Evolutionary conservation across 2,113 vertebrate species (phyloP), one percentile per base, ranked within the genome.

Genomic region (Eretmodus cyanostictus): DNA sequence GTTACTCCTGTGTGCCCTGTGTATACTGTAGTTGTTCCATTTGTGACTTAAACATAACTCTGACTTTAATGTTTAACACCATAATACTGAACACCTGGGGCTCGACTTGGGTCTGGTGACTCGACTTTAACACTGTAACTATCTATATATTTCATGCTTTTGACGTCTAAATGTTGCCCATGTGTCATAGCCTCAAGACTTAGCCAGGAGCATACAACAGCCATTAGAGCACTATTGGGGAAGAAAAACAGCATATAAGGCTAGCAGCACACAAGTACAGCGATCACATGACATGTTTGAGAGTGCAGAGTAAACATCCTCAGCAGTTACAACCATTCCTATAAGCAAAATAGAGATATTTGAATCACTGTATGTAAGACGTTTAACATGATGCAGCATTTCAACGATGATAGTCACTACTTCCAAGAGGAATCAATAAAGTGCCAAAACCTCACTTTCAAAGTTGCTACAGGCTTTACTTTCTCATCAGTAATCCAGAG

Each of bases 381-480:
- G 76, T 91, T 89, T 57, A 92, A 91, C 91, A 92, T 57, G 91
- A 92, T 89, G 94, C 94, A 93, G 89, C 94, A 90, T 92, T 88
- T 93, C n/a, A 45, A 85, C n/a, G 13, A 83, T 90, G 81, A 90
- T 76, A 55, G 90, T 91, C 86, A 29, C 40, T 45, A 51, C 89
- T 80, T 89, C 83, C 76, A 53, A 86, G 24, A 87, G 86, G 49
- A 86, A 82, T 88, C 61, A 2, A 86, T 94, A 94, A 94, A 94
- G 92, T 94, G 93, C 89, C 93, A 87, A 81, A 91, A 93, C 83
- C 9, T 76, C 53, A 53, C 54, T 38, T 86, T 91, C 81, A 91
- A 80, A 90, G 85, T 86, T 24, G 81, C 84, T 68, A 87, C 84
- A 61, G 85, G 57, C 71, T 49, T 3, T 6, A 79, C 42, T 55